Evolutionary conservation across 2,113 vertebrate genomes (phyloP), one percentile per base, ranked within the genome.

Genomic region (Notothenia coriiceps): DNA sequence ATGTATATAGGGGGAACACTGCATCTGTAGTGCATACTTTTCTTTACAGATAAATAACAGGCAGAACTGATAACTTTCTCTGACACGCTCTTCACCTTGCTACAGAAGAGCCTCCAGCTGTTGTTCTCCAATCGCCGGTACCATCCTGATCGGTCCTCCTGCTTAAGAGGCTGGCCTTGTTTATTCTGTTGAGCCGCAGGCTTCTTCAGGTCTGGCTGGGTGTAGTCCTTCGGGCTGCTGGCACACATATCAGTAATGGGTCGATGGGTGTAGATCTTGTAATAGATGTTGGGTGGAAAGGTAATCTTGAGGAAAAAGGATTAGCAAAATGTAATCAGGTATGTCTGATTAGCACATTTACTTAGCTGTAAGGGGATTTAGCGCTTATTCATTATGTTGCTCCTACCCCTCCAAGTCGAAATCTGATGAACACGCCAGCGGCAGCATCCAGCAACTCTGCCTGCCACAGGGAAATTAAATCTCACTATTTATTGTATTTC

Each of bases 211-310:
- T 66, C 44, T 9, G 70, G 69, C 71, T 90, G 89, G 33, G 93
- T 90, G 44, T 96, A 97, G 86, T 95, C 88, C 86, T 80, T 95
- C 12, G 95, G 96, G 74, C 95, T 97, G 82, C 88, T 94, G 71
- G 96, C 95, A 81, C 95, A 96, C 57, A 96, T 18, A 82, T 96
- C 96, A 70, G 95, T 90, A 67, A 96, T 70, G 40, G 94, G 95
- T 75, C 95, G 92, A 54, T 96, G 91, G 74, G 96, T 96, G 87
- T 96, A 96, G 86, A 97, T 94, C 89, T 97, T 97, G 84, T 96
- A 97, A 72, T 95, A 96, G 92, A 96, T 95, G 40, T 76, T 92
- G 82, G 96, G 96, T 65, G 95, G 96, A 90, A 95, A 97, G n/a
- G 77, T 90, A 49, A 54, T 79, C 96, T 96, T 85, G 72, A 85